Base-by-base conservation (phyloP, 2,888 invertebrate genomes). In the Fissipunctia ypsillon region DNA sequence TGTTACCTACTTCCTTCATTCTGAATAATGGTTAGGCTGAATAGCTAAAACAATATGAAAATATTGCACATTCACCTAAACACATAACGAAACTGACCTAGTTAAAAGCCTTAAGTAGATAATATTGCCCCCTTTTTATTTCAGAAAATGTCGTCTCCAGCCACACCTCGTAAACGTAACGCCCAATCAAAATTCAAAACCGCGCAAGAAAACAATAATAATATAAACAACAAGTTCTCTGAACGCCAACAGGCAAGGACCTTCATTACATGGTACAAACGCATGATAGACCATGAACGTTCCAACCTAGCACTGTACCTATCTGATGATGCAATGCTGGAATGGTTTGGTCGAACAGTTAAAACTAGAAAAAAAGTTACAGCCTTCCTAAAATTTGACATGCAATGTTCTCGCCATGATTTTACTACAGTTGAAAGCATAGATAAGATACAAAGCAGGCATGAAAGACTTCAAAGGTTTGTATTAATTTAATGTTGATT, bases 271-370 rank as follows among this genome's bases (percentile, higher is more conserved):
- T 96, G 95, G 94, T 97, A 95, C 81, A 96, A 95, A 82, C 92
- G 91, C 35, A 93, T 96, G 92, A 93, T 96, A 71, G 97, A 97
- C 78, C 91, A 96, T 89, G 95, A 97, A 59, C 91, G 96, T 22
- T 92, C 94, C 59, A 96, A 95, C 76, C 84, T 97, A 2, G 91
- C 94, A 12, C 86, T 96, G 43, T 96, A 96, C 84, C 85, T 97
- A 38, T 94, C 96, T 28, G 96, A 97, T 78, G 94, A 97, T 88
- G 95, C 97, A 2, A 90, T 95, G 1, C 91, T 97, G 3, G 97
- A 97, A 89, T 97, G 97, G 97, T 97, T 97, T 89, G 97, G 97
- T 0, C 94, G 96, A 69, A 97, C 97, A 19, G 94, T 97, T 12
- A 97, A 94, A 88, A 97, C 97, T 0, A 96, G 96, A 80, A 96